phyloP scores from a whole-genome alignment of 2,797 vertebrate species.

The Astyanax mexicanus region DNA sequence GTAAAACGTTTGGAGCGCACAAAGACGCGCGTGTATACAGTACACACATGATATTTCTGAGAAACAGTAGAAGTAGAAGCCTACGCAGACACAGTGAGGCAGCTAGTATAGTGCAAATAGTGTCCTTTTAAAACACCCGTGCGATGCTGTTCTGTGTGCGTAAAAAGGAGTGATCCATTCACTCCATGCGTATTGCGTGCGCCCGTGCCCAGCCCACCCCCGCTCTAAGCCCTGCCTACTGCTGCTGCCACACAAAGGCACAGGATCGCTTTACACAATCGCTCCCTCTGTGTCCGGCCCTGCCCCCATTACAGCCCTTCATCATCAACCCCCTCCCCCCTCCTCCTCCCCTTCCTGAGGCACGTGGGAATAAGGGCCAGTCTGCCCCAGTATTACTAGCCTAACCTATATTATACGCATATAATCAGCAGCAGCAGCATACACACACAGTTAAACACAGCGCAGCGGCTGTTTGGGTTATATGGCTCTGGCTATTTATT shows the following conservation, averaged over 20 bases:
- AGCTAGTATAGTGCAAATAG: slow-evolving; percentile 77
- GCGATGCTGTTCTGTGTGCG: slow-evolving; percentile 72
- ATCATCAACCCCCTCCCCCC: slow-evolving; percentile 24
- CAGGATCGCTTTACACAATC: slow-evolving; percentile 76
- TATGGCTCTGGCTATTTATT: no score
- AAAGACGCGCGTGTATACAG: background rate
- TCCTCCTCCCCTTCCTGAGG: background rate
- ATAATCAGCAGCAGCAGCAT: no score
- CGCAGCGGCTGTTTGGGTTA: no score
- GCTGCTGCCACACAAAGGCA: slow-evolving; percentile 69
- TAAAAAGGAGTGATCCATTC: slow-evolving; percentile 69
- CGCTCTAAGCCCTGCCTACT: slow-evolving; percentile 51
- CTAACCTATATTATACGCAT: background rate
- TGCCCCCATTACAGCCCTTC: slow-evolving; percentile 29
- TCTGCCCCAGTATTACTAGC: background rate
- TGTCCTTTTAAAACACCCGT: slow-evolving; percentile 76
- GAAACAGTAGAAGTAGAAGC: slow-evolving; percentile 38
- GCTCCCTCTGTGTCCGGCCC: slow-evolving; percentile 30
- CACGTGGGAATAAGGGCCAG: slow-evolving; percentile 45
- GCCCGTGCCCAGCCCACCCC: slow-evolving; percentile 64
- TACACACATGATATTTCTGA: slow-evolving; percentile 35
- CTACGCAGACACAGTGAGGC: slow-evolving; percentile 38
- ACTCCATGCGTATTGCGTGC: slow-evolving; percentile 72
- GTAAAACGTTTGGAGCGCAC: background rate
- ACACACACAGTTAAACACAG: no score